Conservation (phyloP, 2,888 invertebrate genomes). For the Amiota minor region DNA sequence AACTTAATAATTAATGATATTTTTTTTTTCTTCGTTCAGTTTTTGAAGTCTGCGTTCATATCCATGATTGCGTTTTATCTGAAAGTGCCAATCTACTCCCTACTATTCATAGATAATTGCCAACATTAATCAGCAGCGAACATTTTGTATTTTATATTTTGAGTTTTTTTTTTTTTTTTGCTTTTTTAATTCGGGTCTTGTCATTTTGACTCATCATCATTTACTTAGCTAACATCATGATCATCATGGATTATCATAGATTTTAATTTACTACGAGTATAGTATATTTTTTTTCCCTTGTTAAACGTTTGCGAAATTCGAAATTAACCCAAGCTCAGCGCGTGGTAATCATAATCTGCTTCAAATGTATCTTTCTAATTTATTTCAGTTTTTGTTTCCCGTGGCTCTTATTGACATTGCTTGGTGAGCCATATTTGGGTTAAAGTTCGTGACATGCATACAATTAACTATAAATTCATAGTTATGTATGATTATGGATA, state of each 20-base stretch:
- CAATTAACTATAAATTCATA: background rate
- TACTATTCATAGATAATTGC: conserved; percentile 11
- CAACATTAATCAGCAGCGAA: conserved; percentile 13
- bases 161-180: background rate
- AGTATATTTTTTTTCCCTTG: background rate
- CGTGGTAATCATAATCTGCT: background rate
- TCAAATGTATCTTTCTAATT: background rate
- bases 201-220: conserved; percentile 9
- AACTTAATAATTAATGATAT: background rate
- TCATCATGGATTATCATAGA: background rate
- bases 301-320: conserved; percentile 3
- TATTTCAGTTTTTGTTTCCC: background rate
- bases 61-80: conserved; percentile 9
- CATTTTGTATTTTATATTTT: background rate
- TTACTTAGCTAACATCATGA: background rate
- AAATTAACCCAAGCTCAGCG: background rate
- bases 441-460: conserved; percentile 1
- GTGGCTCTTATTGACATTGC: conserved; percentile 3
- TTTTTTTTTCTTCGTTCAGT: background rate
- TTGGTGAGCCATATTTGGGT: conserved; percentile 1
- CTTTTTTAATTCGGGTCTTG: background rate
- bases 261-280: too few species aligned
- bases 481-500: background rate
- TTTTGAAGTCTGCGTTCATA: background rate
- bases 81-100: conserved; percentile 15